Conservation (phyloP, 2,113 vertebrate genomes). For the Scomber japonicus region DNA sequence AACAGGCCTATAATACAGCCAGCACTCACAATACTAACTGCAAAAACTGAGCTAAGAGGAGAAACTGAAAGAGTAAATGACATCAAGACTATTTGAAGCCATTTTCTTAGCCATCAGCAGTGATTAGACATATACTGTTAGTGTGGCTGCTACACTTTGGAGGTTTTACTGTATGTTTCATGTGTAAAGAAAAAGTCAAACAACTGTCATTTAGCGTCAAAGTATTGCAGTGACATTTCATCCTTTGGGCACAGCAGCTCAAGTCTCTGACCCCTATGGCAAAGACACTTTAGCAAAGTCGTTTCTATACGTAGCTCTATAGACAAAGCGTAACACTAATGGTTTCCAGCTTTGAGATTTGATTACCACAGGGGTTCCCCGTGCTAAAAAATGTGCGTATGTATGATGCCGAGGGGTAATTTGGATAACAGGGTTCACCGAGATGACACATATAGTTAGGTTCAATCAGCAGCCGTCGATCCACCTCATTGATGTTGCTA, state of each 20-base stretch:
- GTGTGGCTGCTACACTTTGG: constrained; percentile 6
- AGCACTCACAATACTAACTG: neutral
- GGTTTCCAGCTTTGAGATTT: neutral
- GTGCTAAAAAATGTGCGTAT: constrained; percentile 1
- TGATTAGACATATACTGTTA: constrained; percentile 28
- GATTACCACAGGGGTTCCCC: constrained; percentile 9
- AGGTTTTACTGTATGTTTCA: constrained; percentile 14
- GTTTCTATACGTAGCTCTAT: neutral
- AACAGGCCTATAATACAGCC: neutral
- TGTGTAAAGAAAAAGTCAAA: constrained; percentile 36
- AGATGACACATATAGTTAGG: constrained; percentile 41
- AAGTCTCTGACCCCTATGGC: constrained; percentile 10
- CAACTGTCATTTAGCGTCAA: constrained; percentile 37
- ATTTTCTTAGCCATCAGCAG: constrained; percentile 29
- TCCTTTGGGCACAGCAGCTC: constrained; percentile 28
- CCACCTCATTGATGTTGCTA: constrained; percentile 47
- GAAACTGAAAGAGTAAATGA: neutral
- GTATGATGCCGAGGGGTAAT: constrained; percentile 7
- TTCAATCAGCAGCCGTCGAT: constrained; percentile 34
- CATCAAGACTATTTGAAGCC: constrained; percentile 24
- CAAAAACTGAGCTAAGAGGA: constrained; percentile 21
- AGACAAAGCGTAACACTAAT: neutral
- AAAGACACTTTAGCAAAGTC: constrained; percentile 33
- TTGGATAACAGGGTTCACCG: constrained; percentile 22
- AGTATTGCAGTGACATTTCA: constrained; percentile 44